Conservation (phyloP, 1,140 invertebrate genomes). For the Lepeophtheirus salmonis region DNA sequence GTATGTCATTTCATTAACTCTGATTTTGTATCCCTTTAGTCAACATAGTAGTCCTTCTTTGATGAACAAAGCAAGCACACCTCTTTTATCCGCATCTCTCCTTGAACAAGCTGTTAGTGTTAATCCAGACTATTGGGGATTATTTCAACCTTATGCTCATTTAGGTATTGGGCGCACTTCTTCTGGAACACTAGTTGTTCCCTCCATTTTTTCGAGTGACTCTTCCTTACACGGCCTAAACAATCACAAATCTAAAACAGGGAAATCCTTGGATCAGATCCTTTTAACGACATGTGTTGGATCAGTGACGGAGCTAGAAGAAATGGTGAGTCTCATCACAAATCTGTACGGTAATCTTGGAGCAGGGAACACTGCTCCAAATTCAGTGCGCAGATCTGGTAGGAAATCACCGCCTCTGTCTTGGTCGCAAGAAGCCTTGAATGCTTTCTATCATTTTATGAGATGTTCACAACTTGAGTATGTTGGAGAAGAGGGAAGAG, state of each 20-base stretch:
- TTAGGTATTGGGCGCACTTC: constrained; percentile 65
- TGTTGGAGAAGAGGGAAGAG: not conserved
- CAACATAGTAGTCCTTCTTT: not conserved
- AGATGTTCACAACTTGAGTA: constrained; percentile 49
- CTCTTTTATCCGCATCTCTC: constrained; percentile 34
- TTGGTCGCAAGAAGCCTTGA: constrained; percentile 45
- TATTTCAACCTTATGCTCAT: constrained; percentile 71
- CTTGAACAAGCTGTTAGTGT: constrained; percentile 64
- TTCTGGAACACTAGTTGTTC: constrained; percentile 31
- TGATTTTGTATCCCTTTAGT: not conserved
- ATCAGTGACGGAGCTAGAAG: constrained; percentile 50
- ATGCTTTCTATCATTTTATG: constrained; percentile 72
- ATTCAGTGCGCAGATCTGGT: constrained; percentile 19
- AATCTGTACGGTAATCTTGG: constrained; percentile 27
- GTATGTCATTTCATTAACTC: not conserved
- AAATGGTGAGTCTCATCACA: constrained; percentile 35
- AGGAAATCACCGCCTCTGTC: constrained; percentile 21
- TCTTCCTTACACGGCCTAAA: constrained; percentile 19
- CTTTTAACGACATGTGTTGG: constrained; percentile 70
- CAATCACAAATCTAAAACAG: constrained; percentile 21
- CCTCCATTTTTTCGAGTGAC: constrained; percentile 16
- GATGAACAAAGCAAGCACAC: not conserved
- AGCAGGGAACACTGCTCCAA: constrained; percentile 20
- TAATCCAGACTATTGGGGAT: constrained; percentile 66
- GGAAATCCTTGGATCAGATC: constrained; percentile 41